Percentiles rank a stretch among this genome's conserved stretches.
Conservation (phyloP, 2,797 vertebrate species). For the Danio albolineatus region DNA sequence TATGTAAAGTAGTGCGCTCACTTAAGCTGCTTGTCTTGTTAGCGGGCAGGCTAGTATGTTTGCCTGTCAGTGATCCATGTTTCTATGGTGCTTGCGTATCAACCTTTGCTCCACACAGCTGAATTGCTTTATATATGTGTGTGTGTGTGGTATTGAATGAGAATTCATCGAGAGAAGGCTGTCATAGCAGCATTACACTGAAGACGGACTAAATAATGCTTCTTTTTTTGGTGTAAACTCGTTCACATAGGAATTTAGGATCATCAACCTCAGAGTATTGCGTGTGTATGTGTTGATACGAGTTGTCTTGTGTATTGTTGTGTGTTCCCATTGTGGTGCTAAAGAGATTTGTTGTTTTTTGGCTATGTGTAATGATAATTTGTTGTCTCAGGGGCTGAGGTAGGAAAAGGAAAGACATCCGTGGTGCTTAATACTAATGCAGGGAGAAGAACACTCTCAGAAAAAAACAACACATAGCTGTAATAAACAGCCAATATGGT, state of each 20-base stretch:
- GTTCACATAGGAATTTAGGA: conserved; percentile 6
- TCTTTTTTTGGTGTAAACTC: not conserved
- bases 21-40: conserved; percentile 35
- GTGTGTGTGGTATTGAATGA: conserved; percentile 8
- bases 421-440: conserved; percentile 65
- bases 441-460: conserved; percentile 51
- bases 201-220: not conserved
- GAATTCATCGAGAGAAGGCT: not conserved
- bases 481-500: conserved; percentile 14
- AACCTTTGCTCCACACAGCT: conserved; percentile 2
- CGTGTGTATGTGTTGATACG: conserved; percentile 60
- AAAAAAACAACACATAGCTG: conserved; percentile 22
- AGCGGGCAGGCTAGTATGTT: conserved; percentile 37
- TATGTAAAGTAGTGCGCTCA: conserved; percentile 39
- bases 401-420: conserved; percentile 63
- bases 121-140: not conserved
- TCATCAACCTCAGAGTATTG: conserved; percentile 50
- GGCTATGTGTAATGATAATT: conserved; percentile 64
- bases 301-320: conserved; percentile 58
- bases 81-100: conserved; percentile 37
- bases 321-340: conserved; percentile 75
- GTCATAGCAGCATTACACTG: conserved; percentile 14
- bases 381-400: conserved; percentile 50
- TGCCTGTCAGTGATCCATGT: conserved; percentile 31
- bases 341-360: conserved; percentile 65